Percentiles rank a stretch among this genome's conserved stretches.
Conservation (phyloP, 2,113 vertebrate species). For the Willisornis vidua region DNA sequence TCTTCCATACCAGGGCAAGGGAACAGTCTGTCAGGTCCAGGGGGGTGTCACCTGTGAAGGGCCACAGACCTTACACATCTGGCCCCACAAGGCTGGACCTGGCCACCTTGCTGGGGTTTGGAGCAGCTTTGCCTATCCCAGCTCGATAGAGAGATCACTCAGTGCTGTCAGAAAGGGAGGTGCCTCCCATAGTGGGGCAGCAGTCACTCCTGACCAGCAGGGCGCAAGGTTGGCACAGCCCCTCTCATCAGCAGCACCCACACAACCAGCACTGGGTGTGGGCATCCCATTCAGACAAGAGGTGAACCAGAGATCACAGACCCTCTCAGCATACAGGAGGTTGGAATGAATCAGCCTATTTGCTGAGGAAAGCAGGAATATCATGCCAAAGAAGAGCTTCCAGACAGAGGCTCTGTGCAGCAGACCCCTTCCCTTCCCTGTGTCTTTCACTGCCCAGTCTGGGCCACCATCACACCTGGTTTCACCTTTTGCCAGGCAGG, state of each 20-base stretch:
- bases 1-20: constrained; percentile 94
- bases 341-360: not conserved
- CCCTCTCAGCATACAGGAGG: not conserved
- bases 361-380: not conserved
- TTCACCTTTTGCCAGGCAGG: not conserved
- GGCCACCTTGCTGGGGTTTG: not conserved
- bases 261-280: not conserved
- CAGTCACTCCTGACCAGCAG: not conserved
- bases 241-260: not conserved
- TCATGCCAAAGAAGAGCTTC: not conserved
- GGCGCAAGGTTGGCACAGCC: not conserved
- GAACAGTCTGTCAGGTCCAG: constrained; percentile 85
- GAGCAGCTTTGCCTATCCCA: not conserved
- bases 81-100: not conserved
- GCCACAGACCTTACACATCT: not conserved
- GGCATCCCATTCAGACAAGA: not conserved
- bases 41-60: constrained; percentile 78
- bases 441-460: not conserved
- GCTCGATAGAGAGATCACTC: fast-evolving
- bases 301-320: not conserved
- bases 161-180: not conserved
- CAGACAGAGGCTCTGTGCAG: not conserved
- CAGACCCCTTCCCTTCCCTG: not conserved
- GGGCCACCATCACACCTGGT: not conserved
- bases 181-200: not conserved